These are phyloP conservation scores for Eulacestoma nigropectus DNA, from an alignment of 2,113 vertebrate species.

Conservation along the genomic window DNA sequence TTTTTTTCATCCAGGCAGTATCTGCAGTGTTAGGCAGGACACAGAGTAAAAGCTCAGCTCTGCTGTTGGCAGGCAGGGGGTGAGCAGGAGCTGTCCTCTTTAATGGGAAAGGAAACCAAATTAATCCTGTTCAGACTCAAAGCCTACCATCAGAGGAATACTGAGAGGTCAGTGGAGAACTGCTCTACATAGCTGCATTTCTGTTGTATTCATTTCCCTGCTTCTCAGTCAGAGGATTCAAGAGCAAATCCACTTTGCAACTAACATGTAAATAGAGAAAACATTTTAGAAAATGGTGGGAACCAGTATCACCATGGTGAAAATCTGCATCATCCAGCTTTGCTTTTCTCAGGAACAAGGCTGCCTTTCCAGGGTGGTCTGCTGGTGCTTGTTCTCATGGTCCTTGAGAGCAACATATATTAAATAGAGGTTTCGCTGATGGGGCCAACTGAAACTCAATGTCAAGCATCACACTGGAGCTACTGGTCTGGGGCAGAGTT, in stretches of 20 bases:
- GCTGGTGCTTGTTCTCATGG: neutral
- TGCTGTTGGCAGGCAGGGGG: neutral
- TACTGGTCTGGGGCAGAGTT: neutral
- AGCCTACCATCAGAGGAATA: neutral
- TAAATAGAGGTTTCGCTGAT: neutral
- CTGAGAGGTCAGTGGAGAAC: neutral
- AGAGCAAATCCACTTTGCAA: neutral
- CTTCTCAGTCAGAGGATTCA: neutral
- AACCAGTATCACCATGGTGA: neutral
- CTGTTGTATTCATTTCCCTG: neutral
- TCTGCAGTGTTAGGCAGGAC: neutral
- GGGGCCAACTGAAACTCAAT: neutral
- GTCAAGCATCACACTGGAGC: fast-evolving
- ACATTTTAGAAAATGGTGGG: neutral
- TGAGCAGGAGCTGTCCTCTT: neutral
- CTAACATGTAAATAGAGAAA: neutral
- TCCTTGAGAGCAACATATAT: neutral
- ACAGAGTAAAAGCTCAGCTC: neutral
- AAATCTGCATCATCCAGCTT: neutral
- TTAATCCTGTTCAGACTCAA: constrained; percentile 19
- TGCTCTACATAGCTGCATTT: neutral
- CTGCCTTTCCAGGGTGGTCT: neutral
- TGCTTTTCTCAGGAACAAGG: neutral
- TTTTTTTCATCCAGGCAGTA: neutral
- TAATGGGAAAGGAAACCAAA: neutral